phyloP scores from a whole-genome alignment of 2,113 vertebrate species.

The Limnothrissa miodon region DNA sequence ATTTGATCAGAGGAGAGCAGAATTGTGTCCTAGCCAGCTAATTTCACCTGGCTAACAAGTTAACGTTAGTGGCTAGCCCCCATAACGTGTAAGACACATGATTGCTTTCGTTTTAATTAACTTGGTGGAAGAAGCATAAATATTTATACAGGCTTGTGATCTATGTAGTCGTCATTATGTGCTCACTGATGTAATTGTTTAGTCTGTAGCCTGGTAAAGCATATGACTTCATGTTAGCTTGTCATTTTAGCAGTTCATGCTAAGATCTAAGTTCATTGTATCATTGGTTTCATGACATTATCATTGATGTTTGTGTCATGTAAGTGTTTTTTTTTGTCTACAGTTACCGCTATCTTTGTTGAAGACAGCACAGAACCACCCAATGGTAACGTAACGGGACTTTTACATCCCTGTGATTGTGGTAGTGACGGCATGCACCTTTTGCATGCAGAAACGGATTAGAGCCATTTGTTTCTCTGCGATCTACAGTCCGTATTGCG shows the following conservation, averaged over 20 bases:
- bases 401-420: not conserved
- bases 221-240: not conserved
- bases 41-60: not conserved
- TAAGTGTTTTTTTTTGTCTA: conserved; percentile 36
- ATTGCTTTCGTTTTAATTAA: not conserved
- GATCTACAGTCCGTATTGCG: not conserved
- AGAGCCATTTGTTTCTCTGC: not conserved
- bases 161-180: not conserved
- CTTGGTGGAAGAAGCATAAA: not conserved
- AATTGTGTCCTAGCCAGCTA: not conserved
- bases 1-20: not conserved
- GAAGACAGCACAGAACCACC: conserved; percentile 97
- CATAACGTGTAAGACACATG: not conserved
- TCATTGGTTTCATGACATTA: not conserved
- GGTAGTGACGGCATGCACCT: not conserved
- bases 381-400: conserved; percentile 90
- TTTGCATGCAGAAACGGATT: too few relatives aligned
- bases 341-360: conserved; percentile 91
- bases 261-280: not conserved
- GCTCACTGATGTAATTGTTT: not conserved
- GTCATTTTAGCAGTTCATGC: not conserved
- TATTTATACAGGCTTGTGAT: not conserved
- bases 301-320: not conserved
- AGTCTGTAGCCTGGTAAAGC: not conserved
- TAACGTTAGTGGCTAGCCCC: not conserved